Base-by-base conservation (phyloP, 1,140 invertebrate species). In the Microplitis demolitor region DNA sequence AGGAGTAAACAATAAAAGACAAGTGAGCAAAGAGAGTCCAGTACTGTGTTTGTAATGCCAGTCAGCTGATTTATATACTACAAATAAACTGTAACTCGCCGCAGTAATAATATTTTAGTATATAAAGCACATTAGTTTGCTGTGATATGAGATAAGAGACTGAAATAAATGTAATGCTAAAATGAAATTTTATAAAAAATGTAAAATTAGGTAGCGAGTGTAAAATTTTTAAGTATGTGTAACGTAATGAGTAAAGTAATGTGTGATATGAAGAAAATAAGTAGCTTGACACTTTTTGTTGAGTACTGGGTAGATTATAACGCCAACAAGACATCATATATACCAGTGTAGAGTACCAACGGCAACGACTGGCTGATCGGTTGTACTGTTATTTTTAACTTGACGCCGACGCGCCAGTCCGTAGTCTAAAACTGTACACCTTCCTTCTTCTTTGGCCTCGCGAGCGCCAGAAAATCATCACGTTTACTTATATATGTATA, bases 351-450 rank as follows among this genome's bases (percentile, higher is more conserved):
- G 39, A 45, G 39, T 45, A 45, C 39, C 61, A 63, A 31, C 61
- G 61, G 37, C 13, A 39, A 69, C 63, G 72, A 82, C 77, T 80
- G 78, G 78, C 77, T 79, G 75, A 77, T 76, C 78, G 79, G 79
- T 79, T 82, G 78, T 83, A 83, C 82, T 83, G 83, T 85, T 87
- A 87, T 87, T 87, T 87, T 87, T 87, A 87, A 87, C 84, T 80
- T 81, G 79, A 84, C 84, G 83, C 83, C 82, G 84, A 84, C 81
- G 82, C 84, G 84, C 76, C 82, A 81, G 79, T 81, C 76, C 83
- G 79, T 78, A 84, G 83, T 87, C 85, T 87, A 87, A 87, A 87
- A 86, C 79, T 78, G 83, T 84, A 76, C 74, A 77, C 76, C 72
- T 71, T 77, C 76, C 78, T 79, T 76, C 76, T 71, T 78, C 74